phyloP scores from a whole-genome alignment of 2,888 invertebrate genomes.

The Homarus gammarus region DNA sequence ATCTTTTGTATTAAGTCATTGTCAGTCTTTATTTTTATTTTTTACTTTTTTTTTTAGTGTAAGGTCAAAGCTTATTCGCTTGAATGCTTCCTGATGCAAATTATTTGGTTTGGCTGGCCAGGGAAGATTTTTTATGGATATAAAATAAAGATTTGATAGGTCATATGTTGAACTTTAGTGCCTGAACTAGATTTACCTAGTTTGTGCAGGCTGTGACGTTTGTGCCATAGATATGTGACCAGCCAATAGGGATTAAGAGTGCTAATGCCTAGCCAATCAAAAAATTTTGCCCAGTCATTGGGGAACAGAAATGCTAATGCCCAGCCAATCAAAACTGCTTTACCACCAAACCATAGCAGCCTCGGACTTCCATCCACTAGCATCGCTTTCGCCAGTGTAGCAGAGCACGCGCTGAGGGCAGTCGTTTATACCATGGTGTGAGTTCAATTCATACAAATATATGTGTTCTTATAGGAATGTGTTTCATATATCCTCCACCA shows the following conservation, averaged over 20 bases:
- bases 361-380: conserved; percentile 69
- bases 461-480: conserved; percentile 58
- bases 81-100: conserved; percentile 59
- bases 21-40: conserved; percentile 14
- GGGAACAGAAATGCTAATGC: conserved; percentile 35
- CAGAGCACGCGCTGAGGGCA: conserved; percentile 67
- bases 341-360: conserved; percentile 51
- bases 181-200: conserved; percentile 63
- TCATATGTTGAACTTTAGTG: conserved; percentile 57
- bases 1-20: conserved; percentile 36
- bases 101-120: conserved; percentile 54
- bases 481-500: conserved; percentile 6
- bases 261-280: conserved; percentile 59
- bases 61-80: conserved; percentile 66
- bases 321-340: conserved; percentile 68
- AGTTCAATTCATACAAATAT: conserved; percentile 73
- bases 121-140: conserved; percentile 13
- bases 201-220: conserved; percentile 69
- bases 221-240: conserved; percentile 69
- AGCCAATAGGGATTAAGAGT: conserved; percentile 63
- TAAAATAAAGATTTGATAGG: conserved; percentile 33
- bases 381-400: conserved; percentile 66
- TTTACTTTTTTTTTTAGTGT: conserved; percentile 28
- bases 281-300: conserved; percentile 49
- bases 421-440: conserved; percentile 71